Base-by-base conservation (phyloP, 2,113 vertebrate genomes). In the Edolisoma coerulescens region DNA sequence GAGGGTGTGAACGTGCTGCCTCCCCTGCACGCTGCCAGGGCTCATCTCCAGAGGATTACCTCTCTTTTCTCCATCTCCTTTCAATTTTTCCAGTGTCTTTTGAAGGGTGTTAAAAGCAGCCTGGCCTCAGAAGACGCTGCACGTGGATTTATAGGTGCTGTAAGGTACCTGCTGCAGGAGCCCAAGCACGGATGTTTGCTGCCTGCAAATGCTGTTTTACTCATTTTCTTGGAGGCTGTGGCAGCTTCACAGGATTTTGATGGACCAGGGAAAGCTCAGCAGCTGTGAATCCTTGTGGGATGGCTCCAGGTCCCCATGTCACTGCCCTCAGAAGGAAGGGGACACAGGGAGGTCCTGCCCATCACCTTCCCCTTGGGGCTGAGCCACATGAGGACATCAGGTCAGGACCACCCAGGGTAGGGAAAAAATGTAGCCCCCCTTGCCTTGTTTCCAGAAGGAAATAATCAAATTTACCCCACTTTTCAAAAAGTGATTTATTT, bases 341-440 rank as follows among this genome's bases (percentile, higher is more conserved):
- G 57, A 3, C 42, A 28, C 15, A 30, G 15, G 7, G 19, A 3
- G 2, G 13, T 28, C 19, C 54, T 74, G 50, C 45, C 30, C n/a
- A 30, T 69, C 65, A 15, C 39, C 41, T 24, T 13, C 42, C 7
- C 13, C 26, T n/a, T 2, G 1, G 27, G 63, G 39, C 42, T 4
- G 11, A 60, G 22, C 35, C 6, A 6, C 33, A 3, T 0, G 5
- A 50, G 41, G 63, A 21, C 9, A 10, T 6, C 0, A 3, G n/a
- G 28, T 33, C 56, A 39, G 70, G 35, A 47, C 8, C 21, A 30
- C 11, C 16, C 33, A 27, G 20, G 2, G 1, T 16, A n/a, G 11
- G 18, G 17, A 19, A n/a, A 75, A 35, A 10, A 30, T 50, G 15
- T 56, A 47, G 4, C 11, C 27, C 16, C 27, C 6, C 7, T 64